phyloP scores from a whole-genome alignment of 2,888 invertebrate genomes.

The Sturmia bella region DNA sequence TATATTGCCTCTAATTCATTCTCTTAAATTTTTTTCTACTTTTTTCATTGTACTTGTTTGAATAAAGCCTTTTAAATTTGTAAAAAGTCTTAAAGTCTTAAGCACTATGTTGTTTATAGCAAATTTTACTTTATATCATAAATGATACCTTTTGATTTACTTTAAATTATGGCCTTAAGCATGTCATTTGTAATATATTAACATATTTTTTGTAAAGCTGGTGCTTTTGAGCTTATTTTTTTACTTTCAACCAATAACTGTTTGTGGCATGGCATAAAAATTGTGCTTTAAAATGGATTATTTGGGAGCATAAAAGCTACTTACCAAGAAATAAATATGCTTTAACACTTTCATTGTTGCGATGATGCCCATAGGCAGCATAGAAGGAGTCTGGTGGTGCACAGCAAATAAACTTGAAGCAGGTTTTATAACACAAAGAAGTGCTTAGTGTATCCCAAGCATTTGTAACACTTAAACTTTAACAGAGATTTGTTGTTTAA shows the following conservation, averaged over 20 bases:
- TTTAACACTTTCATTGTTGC: constrained; percentile 26
- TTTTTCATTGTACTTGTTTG: too few relatives aligned
- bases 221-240: background rate
- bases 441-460: background rate
- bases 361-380: constrained; percentile 10
- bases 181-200: too few relatives aligned
- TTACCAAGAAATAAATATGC: constrained; percentile 17
- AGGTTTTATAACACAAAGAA: background rate
- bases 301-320: constrained; percentile 46
- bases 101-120: too few relatives aligned
- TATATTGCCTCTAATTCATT: too few relatives aligned
- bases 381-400: too few relatives aligned
- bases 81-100: too few relatives aligned
- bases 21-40: too few relatives aligned
- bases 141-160: too few relatives aligned
- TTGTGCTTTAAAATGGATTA: constrained; percentile 66
- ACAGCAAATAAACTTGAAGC: background rate
- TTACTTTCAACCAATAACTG: constrained; percentile 9
- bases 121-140: too few relatives aligned
- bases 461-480: background rate
- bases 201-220: constrained; percentile 31
- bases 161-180: too few relatives aligned
- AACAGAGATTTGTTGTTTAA: too few relatives aligned
- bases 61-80: too few relatives aligned
- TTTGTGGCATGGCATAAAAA: constrained; percentile 56